phyloP scores from a whole-genome alignment of 2,113 vertebrate species.

The Limnothrissa miodon region DNA sequence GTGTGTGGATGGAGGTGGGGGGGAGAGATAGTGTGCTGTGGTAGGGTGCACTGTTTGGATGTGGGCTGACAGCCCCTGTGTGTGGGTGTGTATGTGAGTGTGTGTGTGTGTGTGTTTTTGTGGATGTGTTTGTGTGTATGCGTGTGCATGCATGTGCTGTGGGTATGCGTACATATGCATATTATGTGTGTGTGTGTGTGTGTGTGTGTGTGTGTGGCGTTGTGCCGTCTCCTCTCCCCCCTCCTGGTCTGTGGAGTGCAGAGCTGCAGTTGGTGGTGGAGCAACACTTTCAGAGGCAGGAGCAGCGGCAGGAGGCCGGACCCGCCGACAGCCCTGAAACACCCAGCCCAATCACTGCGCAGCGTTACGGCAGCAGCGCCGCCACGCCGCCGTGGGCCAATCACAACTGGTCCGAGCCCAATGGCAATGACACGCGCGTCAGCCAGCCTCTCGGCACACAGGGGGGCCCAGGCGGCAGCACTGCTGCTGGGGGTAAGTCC shows the following conservation, averaged over 20 bases:
- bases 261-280: constrained; percentile 68
- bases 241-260: constrained; percentile 45
- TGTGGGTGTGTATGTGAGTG: background rate
- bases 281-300: constrained; percentile 61
- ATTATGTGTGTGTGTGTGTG: background rate
- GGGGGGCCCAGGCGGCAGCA: constrained; percentile 56
- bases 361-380: constrained; percentile 53
- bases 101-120: background rate
- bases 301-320: constrained; percentile 59
- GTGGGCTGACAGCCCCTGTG: background rate
- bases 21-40: no score
- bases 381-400: constrained; percentile 62
- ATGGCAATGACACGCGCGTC: constrained; percentile 59
- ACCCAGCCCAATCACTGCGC: constrained; percentile 65
- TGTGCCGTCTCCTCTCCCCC: constrained; percentile 37
- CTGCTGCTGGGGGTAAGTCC: constrained; percentile 60
- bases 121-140: background rate
- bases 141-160: background rate
- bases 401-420: constrained; percentile 68
- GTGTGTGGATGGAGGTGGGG: background rate
- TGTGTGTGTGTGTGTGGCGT: constrained; percentile 23
- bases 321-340: constrained; percentile 62
- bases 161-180: background rate
- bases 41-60: background rate
- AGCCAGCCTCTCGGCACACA: constrained; percentile 59